Evolutionary conservation across 2,113 vertebrate genomes (phyloP).

Genomic region (Chloroceryle aenea): DNA sequence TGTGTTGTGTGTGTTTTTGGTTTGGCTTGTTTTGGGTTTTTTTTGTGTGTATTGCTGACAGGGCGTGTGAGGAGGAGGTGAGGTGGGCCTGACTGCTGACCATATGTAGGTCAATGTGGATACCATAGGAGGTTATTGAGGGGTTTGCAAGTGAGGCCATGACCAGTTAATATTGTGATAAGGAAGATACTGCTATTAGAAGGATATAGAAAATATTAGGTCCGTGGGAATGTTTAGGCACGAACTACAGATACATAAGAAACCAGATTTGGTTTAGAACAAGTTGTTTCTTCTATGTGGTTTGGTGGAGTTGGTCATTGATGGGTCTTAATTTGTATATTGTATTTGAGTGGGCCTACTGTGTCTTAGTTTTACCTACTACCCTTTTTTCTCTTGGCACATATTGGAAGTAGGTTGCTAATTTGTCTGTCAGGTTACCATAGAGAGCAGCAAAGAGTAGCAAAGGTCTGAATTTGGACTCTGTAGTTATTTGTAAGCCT

Average conservation of each 20-base stretch:
- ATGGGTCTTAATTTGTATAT: neutral
- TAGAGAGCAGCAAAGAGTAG: neutral
- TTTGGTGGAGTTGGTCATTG: neutral
- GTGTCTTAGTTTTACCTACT: neutral
- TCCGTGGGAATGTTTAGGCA: neutral
- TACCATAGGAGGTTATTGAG: neutral
- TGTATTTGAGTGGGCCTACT: neutral
- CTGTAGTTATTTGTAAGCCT: neutral
- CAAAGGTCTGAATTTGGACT: neutral
- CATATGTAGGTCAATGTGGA: neutral
- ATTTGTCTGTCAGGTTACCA: neutral
- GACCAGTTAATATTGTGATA: neutral
- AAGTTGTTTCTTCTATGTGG: neutral
- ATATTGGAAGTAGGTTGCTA: neutral
- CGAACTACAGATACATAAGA: neutral
- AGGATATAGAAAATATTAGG: neutral
- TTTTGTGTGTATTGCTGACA: neutral
- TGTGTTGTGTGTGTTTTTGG: too few species aligned
- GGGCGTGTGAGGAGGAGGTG: fast-evolving
- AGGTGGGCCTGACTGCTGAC: neutral
- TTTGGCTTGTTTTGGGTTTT: neutral
- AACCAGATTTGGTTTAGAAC: neutral
- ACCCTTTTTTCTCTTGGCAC: neutral
- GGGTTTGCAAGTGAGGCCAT: neutral
- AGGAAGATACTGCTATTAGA: neutral